Percentiles rank a stretch among this genome's conserved stretches.
phyloP scores from a whole-genome alignment of 2,888 invertebrate genomes.

The Drosophila macrothrix region DNA sequence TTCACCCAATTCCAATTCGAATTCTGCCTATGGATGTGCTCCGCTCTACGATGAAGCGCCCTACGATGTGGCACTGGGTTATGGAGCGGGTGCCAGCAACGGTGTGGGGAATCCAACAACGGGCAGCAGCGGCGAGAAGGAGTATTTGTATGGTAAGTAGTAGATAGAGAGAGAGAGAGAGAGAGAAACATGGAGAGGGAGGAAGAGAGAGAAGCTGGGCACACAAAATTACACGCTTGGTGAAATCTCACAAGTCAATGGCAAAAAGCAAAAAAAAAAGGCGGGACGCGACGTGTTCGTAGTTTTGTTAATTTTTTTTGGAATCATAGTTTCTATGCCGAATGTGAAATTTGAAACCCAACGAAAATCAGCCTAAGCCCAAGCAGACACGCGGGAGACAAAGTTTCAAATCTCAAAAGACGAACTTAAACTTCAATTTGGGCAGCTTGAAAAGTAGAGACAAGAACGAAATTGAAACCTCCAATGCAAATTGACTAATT shows the following conservation, averaged over 20 bases:
- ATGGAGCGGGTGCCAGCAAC: conserved; percentile 69
- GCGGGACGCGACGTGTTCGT: conserved; percentile 25
- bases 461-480: conserved; percentile 12
- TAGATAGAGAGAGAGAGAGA: too few relatives aligned
- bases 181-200: background rate
- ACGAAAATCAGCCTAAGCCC: conserved; percentile 1
- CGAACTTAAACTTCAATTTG: conserved; percentile 21
- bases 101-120: conserved; percentile 62
- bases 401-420: background rate
- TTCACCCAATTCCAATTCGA: conserved; percentile 82
- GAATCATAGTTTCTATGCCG: conserved; percentile 52
- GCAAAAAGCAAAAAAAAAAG: conserved; percentile 54
- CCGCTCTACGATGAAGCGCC: conserved; percentile 77
- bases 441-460: background rate
- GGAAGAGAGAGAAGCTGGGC: conserved; percentile 12
- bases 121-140: conserved; percentile 79
- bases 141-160: conserved; percentile 84
- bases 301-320: conserved; percentile 21
- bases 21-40: conserved; percentile 81
- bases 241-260: conserved; percentile 80
- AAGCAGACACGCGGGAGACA: conserved; percentile 25
- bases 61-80: conserved; percentile 79
- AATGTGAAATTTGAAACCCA: conserved; percentile 77
- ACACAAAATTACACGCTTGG: conserved; percentile 77
- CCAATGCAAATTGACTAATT: conserved; percentile 9